Evolutionary conservation across 2,797 vertebrate species (phyloP).

Genomic region (Percopsis omiscomaycus): DNA sequence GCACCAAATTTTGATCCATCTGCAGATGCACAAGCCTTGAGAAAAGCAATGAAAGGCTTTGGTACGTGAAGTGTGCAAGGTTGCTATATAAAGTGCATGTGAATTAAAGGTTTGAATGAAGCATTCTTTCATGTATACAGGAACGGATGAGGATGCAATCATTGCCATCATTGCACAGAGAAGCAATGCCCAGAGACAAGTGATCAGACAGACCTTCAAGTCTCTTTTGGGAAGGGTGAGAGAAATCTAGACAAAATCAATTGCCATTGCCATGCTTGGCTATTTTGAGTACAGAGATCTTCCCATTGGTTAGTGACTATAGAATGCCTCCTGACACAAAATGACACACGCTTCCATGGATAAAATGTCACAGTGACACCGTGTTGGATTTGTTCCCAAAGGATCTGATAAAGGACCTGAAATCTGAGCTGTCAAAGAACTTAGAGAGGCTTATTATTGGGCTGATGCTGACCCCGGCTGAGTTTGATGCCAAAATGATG

Average conservation of each 20-base stretch:
- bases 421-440: conserved; percentile 93
- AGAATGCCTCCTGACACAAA: not conserved
- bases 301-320: not conserved
- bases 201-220: conserved; percentile 91
- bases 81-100: not conserved
- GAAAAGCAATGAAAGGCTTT: conserved; percentile 97
- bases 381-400: conserved; percentile 51
- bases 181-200: conserved; percentile 90
- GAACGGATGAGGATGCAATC: conserved; percentile 90
- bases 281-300: not conserved
- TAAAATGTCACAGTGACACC: not conserved
- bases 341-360: conserved; percentile 2
- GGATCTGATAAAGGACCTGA: conserved; percentile 95
- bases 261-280: not conserved
- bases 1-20: conserved; percentile 79
- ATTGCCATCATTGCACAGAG: conserved; percentile 88
- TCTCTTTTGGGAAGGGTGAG: conserved; percentile 92
- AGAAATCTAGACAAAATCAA: not conserved
- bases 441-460: conserved; percentile 87
- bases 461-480: conserved; percentile 90
- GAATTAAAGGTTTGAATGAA: rapidly evolving
- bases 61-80: conserved; percentile 72
- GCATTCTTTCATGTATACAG: conserved; percentile 63
- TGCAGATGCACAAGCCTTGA: conserved; percentile 87
- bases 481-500: conserved; percentile 96